A percentile compares a stretch with the other conserved stretches of the same genome.
phyloP scores from a whole-genome alignment of 2,797 vertebrate species.

The Siniperca scherzeri region DNA sequence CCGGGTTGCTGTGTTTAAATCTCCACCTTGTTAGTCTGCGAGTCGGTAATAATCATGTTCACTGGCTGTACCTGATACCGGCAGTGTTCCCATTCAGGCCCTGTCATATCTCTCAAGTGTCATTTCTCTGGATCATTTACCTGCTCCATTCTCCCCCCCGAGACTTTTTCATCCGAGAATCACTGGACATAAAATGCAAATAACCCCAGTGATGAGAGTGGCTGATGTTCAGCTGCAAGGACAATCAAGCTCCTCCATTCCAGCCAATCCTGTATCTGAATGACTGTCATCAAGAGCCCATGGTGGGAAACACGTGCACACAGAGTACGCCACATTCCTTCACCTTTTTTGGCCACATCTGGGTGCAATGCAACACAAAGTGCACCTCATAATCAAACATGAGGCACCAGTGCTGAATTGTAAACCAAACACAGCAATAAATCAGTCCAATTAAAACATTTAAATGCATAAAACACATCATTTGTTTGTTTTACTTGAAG shows the following conservation, averaged over 20 bases:
- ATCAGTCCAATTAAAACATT: slow-evolving; percentile 18
- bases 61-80: slow-evolving; percentile 55
- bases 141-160: slow-evolving; percentile 29
- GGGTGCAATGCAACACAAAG: slow-evolving; percentile 26
- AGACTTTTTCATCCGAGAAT: slow-evolving; percentile 47
- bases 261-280: slow-evolving; percentile 55
- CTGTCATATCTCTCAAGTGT: slow-evolving; percentile 54
- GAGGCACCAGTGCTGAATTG: background rate
- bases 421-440: slow-evolving; percentile 43
- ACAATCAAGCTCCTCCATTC: slow-evolving; percentile 55
- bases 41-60: slow-evolving; percentile 57
- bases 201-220: slow-evolving; percentile 37
- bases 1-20: slow-evolving; percentile 34
- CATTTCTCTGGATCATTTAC: slow-evolving; percentile 67
- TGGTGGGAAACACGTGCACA: slow-evolving; percentile 23
- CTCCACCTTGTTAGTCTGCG: slow-evolving; percentile 39
- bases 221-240: slow-evolving; percentile 48
- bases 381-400: slow-evolving; percentile 41
- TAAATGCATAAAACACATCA: slow-evolving; percentile 5
- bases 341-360: slow-evolving; percentile 68
- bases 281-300: slow-evolving; percentile 55
- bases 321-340: slow-evolving; percentile 57
- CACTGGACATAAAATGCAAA: slow-evolving; percentile 58
- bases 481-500: slow-evolving; percentile 1
- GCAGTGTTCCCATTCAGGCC: slow-evolving; percentile 46